Base-by-base conservation (phyloP, 2,797 vertebrate genomes). In the Catamblyrhynchus diadema region DNA sequence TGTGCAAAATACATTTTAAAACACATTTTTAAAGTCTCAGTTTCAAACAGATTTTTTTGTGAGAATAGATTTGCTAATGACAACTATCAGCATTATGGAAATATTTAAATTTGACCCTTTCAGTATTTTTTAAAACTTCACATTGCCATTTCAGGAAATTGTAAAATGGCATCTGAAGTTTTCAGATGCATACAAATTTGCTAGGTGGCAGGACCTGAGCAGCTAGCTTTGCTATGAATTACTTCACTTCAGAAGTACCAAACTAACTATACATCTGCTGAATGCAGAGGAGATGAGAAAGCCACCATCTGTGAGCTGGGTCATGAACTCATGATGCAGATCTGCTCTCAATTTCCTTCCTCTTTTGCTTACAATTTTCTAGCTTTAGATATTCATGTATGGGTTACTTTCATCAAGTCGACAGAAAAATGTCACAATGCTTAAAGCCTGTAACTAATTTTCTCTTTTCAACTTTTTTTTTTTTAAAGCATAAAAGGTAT, bases 281-380 rank as follows among this genome's bases (percentile, higher is more conserved):
- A 10, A 24, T 50, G 51, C 80, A 81, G 39, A 33, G 78, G 72
- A 83, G 93, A 91, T 78, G 87, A 91, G 60, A 86, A 57, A 69
- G 85, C 56, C 81, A 91, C 94, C 95, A 93, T 94, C 92, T 95
- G 94, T 70, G 85, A 94, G 94, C 59, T 75, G 77, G 95, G 92
- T 95, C 90, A 74, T 30, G 73, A 82, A 90, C 85, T 81, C 72
- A 47, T 14, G 39, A 88, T 71, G 79, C 10, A 8, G 64, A 64
- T 88, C 90, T 93, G 73, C 60, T 94, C 73, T 62, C 70, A 69
- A 56, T 77, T 96, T 97, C 85, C 92, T 92, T 93, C 77, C 84
- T 87, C 50, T 91, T 66, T 71, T 78, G 72, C 74, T 70, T 61
- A 61, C 54, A 85, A 86, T 92, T 84, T 94, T 65, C 64, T 79